Conservation (phyloP, 2,888 invertebrate species). For the Machimus rusticus region DNA sequence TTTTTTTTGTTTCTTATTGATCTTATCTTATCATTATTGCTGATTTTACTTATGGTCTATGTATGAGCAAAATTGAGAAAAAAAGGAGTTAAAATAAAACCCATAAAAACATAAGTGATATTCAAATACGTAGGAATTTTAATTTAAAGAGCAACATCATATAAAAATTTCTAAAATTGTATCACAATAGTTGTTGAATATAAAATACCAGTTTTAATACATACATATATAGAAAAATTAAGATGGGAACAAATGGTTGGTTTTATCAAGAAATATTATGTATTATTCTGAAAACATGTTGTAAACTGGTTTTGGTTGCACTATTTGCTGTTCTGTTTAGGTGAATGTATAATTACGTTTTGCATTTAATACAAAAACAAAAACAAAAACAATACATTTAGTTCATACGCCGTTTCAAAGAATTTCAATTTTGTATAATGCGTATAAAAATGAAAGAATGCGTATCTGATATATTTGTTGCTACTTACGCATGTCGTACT, state of each 20-base stretch:
- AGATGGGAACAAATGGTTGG: not conserved
- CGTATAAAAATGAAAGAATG: too few species aligned
- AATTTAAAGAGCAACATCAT: not conserved
- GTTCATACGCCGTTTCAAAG: not conserved
- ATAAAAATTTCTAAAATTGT: not conserved
- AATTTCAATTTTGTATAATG: too few species aligned
- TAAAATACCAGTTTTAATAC: not conserved
- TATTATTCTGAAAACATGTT: not conserved
- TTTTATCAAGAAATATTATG: not conserved
- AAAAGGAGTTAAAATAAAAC: not conserved
- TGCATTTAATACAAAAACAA: not conserved
- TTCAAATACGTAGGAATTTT: not conserved
- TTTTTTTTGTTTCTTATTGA: not conserved
- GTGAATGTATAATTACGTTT: not conserved
- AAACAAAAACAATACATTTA: not conserved
- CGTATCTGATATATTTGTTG: not conserved
- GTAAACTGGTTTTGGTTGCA: not conserved
- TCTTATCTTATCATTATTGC: not conserved
- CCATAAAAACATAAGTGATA: not conserved
- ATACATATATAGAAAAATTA: not conserved
- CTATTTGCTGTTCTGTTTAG: not conserved
- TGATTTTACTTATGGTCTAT: not conserved
- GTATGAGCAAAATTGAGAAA: not conserved
- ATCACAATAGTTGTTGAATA: not conserved
- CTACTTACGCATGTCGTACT: not conserved